Base-by-base conservation (phyloP, 2,113 vertebrate genomes). In the Stigmatopora nigra region DNA sequence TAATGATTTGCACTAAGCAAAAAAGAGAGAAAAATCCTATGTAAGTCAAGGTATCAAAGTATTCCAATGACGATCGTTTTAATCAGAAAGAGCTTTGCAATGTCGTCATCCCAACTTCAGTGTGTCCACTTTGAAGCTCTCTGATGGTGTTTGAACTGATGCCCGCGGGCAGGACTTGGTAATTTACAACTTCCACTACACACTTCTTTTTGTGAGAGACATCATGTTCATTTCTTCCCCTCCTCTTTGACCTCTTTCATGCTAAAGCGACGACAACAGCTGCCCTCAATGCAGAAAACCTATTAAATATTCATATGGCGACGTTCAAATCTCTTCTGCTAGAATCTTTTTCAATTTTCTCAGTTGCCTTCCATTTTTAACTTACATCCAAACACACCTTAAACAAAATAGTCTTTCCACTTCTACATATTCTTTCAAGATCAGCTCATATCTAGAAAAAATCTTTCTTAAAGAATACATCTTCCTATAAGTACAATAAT, bases 161-260 rank as follows among this genome's bases (percentile, higher is more conserved):
- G 19, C 51, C 19, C 53, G 22, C 8, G 22, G 53, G 53, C 53
- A 13, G 6, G 14, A 31, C 22, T 56, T 56, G 3, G 25, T 31
- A 14, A 56, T 56, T 56, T 56, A 56, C 53, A 25, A 31, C 53
- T 31, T 56, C 53, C 53, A 56, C 22, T 56, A 12, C 6, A 13
- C 20, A 14, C 20, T 35, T 56, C 13, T 15, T 56, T 22, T 31
- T 14, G 7, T 31, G 53, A 22, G 20, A 56, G 53, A 31, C 53
- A 31, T 31, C 22, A 16, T 4, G 31, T 56, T 56, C 53, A 3
- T 31, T 12, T 56, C 12, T 56, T 13, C n/a, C 10, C 10, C 51
- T 53, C 51, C 4, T 51, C 53, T 25, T 56, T 56, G 53, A 56
- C 53, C 53, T 56, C 52, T 15, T 56, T 56, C 53, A 31, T 22